Conservation (phyloP, 37 sponge, comb jelly and placozoan genomes). For the Agelas oroides region DNA sequence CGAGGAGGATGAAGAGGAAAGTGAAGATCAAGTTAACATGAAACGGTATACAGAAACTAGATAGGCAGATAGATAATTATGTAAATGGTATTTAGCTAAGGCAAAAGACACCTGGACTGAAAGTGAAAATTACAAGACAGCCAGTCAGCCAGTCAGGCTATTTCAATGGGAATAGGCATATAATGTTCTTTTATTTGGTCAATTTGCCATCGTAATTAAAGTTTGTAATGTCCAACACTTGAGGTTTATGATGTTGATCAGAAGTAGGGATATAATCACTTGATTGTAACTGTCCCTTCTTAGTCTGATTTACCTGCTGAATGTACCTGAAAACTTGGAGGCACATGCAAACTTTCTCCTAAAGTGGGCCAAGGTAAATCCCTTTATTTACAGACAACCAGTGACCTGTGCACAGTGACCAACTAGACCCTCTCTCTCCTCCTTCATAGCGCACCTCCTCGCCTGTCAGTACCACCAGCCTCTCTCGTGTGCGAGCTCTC, state of each 20-base stretch:
- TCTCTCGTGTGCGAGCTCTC: constrained; percentile 35
- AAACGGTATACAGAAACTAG: constrained; percentile 20
- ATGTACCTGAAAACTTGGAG: constrained; percentile 40
- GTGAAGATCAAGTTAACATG: constrained; percentile 46
- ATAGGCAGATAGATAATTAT: no score
- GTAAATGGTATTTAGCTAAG: no score
- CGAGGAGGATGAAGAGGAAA: constrained; percentile 3
- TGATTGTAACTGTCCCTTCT: not conserved
- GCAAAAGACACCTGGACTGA: no score
- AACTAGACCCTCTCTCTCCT: no score
- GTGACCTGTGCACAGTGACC: no score
- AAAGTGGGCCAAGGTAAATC: constrained; percentile 55
- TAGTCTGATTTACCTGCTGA: constrained; percentile 57
- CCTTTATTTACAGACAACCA: not conserved
- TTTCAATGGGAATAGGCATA: no score
- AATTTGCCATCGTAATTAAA: no score
- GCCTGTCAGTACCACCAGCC: not conserved
- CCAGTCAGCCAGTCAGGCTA: no score
- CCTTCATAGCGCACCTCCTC: constrained; percentile 9
- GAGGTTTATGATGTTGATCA: no score
- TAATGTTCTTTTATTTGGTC: no score
- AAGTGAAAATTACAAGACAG: no score
- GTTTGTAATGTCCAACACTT: no score
- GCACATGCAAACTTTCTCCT: constrained; percentile 20
- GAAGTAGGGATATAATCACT: not conserved